phyloP scores from a whole-genome alignment of 2,888 invertebrate species.

The Hirudinaria manillensis region DNA sequence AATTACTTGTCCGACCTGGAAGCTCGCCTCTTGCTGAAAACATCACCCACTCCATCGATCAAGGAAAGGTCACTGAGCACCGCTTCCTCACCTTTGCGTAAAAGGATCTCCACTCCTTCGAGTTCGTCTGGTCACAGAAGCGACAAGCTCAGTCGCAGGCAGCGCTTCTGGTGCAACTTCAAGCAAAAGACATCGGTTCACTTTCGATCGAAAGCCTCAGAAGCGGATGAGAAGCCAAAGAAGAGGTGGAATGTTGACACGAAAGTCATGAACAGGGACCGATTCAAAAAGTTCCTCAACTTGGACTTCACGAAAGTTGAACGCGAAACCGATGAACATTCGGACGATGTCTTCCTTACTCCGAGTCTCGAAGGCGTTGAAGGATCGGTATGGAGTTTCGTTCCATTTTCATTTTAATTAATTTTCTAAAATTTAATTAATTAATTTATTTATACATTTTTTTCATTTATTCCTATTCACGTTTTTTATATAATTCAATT shows the following conservation, averaged over 20 bases:
- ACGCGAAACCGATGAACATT: background rate
- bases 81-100: background rate
- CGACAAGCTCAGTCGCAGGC: background rate
- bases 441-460: too few relatives aligned
- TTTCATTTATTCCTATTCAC: too few relatives aligned
- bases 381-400: background rate
- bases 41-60: background rate
- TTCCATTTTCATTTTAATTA: too few relatives aligned
- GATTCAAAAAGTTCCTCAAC: constrained; percentile 5
- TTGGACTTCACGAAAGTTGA: constrained; percentile 3
- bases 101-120: background rate
- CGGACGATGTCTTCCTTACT: background rate
- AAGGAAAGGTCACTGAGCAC: background rate
- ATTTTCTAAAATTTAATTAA: too few relatives aligned
- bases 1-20: constrained; percentile 1
- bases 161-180: constrained; percentile 3
- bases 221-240: background rate
- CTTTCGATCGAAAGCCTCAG: background rate
- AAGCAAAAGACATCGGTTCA: background rate
- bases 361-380: background rate
- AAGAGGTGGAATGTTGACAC: background rate
- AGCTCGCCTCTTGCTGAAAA: background rate
- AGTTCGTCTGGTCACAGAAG: background rate
- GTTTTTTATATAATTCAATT: too few relatives aligned
- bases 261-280: constrained; percentile 5